These are phyloP conservation scores for Lumbricus terrestris DNA, from an alignment of 2,888 invertebrate species.

Conservation along the genomic window DNA sequence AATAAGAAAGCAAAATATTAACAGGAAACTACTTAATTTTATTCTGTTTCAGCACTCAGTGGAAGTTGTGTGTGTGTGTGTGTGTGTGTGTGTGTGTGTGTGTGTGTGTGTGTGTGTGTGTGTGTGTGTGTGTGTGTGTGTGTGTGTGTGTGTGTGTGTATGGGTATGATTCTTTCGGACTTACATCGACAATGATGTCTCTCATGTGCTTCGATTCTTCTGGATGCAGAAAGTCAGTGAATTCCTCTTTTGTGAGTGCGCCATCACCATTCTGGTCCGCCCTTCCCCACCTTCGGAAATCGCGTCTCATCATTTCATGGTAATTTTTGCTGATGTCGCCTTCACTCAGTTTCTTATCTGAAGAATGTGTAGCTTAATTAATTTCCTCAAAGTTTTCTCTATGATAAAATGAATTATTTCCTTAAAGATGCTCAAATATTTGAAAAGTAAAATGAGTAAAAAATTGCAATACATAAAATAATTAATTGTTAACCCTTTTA, in stretches of 20 bases:
- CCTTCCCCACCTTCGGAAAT: conserved; percentile 70
- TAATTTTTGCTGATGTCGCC: conserved; percentile 73
- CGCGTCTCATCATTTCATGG: conserved; percentile 74
- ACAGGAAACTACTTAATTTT: too few species aligned
- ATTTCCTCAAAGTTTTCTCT: not conserved
- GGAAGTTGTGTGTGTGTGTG: not conserved
- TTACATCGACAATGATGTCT: conserved; percentile 76
- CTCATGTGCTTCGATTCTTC: conserved; percentile 89
- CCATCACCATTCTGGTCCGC: conserved; percentile 74
- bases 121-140: not conserved
- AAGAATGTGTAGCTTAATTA: not conserved
- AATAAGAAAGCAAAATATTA: too few species aligned
- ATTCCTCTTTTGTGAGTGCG: conserved; percentile 77
- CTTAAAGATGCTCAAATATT: not conserved
- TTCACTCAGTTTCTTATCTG: not conserved
- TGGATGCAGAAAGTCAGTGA: conserved; percentile 89
- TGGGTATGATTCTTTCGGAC: conserved; percentile 15
- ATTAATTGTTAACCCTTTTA: too few species aligned
- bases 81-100: not conserved
- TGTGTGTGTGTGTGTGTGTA: not conserved
- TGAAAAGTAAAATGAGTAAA: not conserved
- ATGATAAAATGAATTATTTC: not conserved
- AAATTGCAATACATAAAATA: too few species aligned
- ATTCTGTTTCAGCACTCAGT: too few species aligned
- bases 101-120: not conserved